phyloP scores from a whole-genome alignment of 2,797 vertebrate species.

The Emydoidea blandingii region DNA sequence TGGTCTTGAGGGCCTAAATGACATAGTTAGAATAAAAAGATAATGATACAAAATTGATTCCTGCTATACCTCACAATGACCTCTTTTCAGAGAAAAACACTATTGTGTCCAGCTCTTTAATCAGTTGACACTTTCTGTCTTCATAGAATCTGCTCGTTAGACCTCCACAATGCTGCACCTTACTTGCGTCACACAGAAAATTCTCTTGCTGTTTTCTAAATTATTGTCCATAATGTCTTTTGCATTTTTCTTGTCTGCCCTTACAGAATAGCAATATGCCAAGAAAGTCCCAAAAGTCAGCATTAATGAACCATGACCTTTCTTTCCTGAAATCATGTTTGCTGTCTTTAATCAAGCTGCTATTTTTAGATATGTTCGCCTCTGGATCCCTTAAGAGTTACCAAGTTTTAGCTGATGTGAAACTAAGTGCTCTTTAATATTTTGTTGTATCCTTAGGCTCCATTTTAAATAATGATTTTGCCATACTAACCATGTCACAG shows the following conservation, averaged over 20 bases:
- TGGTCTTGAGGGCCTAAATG: background rate
- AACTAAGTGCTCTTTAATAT: background rate
- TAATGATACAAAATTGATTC: background rate
- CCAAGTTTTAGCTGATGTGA: background rate
- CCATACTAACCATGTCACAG: background rate
- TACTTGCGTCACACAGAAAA: background rate
- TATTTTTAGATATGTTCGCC: background rate
- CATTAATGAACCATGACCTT: background rate
- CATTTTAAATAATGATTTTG: background rate
- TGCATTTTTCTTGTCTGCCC: conserved; percentile 4
- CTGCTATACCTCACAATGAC: background rate
- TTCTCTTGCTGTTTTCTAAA: background rate
- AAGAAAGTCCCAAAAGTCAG: background rate
- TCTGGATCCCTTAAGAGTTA: background rate
- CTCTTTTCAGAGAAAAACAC: background rate
- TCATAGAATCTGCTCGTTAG: background rate
- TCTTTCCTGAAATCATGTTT: background rate
- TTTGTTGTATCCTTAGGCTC: background rate
- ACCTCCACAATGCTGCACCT: background rate
- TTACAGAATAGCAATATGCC: background rate
- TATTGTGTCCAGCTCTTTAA: conserved; percentile 10
- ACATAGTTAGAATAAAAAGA: background rate
- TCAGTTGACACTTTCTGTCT: background rate
- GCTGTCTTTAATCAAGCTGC: background rate
- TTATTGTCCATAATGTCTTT: background rate